A percentile compares a stretch with the other conserved stretches of the same genome.
Conservation (phyloP, 2,888 invertebrate genomes). For the Orthonychiurus folsomi region DNA sequence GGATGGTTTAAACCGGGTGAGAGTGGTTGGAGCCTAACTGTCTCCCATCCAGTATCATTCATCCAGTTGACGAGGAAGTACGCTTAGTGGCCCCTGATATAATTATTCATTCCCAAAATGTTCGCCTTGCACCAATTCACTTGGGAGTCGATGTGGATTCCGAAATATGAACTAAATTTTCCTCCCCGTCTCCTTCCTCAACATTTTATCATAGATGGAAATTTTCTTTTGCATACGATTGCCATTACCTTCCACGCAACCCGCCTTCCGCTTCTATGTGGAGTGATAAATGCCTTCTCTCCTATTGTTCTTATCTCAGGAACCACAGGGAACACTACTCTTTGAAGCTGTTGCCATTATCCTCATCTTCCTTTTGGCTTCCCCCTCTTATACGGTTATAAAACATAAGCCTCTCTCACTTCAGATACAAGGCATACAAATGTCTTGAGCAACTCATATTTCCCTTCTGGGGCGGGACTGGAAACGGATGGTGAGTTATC, state of each 20-base stretch:
- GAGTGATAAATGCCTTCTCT: background rate
- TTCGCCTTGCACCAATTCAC: background rate
- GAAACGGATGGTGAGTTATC: background rate
- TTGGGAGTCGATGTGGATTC: background rate
- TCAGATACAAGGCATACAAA: background rate
- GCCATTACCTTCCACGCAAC: background rate
- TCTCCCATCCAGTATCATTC: background rate
- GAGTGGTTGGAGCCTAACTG: background rate
- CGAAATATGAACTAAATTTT: constrained; percentile 1
- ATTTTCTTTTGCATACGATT: constrained; percentile 1
- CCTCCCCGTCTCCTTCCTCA: no score
- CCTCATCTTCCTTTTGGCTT: background rate
- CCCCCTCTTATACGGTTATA: background rate
- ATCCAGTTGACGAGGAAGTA: background rate
- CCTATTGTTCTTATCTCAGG: background rate
- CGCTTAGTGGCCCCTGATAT: background rate
- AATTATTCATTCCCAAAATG: background rate
- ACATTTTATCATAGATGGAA: no score
- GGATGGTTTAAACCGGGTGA: background rate
- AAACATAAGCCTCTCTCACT: background rate
- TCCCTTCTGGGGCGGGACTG: background rate
- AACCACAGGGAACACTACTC: background rate
- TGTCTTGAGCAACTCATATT: background rate
- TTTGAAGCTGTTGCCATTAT: constrained; percentile 1
- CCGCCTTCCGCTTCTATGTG: no score